phyloP scores from a whole-genome alignment of 2,888 invertebrate genomes.

The Lasius fuliginosus region DNA sequence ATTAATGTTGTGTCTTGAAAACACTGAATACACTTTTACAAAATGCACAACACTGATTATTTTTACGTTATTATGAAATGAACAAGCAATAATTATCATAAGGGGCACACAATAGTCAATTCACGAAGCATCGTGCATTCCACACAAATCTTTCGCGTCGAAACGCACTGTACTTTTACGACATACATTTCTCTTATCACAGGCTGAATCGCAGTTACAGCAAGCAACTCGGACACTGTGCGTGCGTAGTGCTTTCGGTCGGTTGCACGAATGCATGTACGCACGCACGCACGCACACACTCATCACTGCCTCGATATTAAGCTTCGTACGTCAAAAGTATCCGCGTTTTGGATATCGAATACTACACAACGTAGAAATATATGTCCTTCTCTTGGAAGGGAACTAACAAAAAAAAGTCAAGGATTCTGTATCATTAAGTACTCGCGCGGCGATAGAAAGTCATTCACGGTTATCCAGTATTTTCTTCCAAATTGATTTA shows the following conservation, averaged over 20 bases:
- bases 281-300: not conserved
- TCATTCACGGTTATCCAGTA: not conserved
- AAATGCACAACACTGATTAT: not conserved
- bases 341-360: not conserved
- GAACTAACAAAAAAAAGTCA: not conserved
- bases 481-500: not conserved
- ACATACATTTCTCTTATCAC: conserved; percentile 47
- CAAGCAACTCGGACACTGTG: conserved; percentile 39
- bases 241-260: no score
- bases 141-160: not conserved
- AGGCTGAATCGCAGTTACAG: conserved; percentile 56
- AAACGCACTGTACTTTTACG: not conserved
- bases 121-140: not conserved
- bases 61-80: not conserved
- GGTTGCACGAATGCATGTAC: not conserved
- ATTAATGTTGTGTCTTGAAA: not conserved
- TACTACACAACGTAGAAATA: no score
- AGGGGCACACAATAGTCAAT: conserved; percentile 4
- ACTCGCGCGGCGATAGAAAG: not conserved
- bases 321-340: conserved; percentile 12
- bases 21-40: not conserved
- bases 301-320: not conserved
- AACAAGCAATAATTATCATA: not conserved
- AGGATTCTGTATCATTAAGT: not conserved
- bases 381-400: not conserved